phyloP scores from a whole-genome alignment of 2,797 vertebrate species.

The Urocyon cinereoargenteus region DNA sequence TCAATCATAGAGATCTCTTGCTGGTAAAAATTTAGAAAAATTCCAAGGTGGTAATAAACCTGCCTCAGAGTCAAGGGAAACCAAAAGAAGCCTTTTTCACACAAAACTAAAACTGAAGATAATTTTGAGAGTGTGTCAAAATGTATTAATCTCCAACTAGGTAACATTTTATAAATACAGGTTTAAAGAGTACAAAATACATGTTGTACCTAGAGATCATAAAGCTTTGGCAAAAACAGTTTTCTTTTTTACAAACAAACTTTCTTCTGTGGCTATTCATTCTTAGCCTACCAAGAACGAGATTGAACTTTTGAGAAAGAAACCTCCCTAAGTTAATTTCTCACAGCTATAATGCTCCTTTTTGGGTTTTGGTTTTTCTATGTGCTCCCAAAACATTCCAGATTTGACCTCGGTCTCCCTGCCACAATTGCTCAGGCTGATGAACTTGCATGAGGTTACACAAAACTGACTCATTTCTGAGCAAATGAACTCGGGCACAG shows the following conservation, averaged over 20 bases:
- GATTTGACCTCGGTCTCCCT: not conserved
- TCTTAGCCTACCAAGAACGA: not conserved
- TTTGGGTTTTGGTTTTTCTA: not conserved
- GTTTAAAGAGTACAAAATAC: not conserved
- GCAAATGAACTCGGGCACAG: not conserved
- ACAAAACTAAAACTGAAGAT: conserved; percentile 67
- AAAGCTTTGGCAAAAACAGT: not conserved
- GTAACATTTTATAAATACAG: not conserved
- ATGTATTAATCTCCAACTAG: not conserved
- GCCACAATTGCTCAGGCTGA: not conserved
- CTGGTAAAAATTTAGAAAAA: conserved; percentile 74
- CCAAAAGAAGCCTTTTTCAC: not conserved
- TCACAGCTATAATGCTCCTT: not conserved
- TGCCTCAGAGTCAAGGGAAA: not conserved
- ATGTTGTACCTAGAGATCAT: not conserved
- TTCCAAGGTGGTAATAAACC: conserved; percentile 56
- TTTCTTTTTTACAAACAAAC: not conserved
- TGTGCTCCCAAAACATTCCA: not conserved
- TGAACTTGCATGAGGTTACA: not conserved
- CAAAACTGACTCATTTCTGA: not conserved
- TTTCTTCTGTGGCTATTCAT: conserved; percentile 2
- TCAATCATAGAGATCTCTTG: not conserved
- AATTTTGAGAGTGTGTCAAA: not conserved
- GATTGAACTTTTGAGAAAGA: not conserved
- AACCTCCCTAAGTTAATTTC: not conserved